phyloP scores from a whole-genome alignment of 2,888 invertebrate species.

The Iphiclides podalirius region DNA sequence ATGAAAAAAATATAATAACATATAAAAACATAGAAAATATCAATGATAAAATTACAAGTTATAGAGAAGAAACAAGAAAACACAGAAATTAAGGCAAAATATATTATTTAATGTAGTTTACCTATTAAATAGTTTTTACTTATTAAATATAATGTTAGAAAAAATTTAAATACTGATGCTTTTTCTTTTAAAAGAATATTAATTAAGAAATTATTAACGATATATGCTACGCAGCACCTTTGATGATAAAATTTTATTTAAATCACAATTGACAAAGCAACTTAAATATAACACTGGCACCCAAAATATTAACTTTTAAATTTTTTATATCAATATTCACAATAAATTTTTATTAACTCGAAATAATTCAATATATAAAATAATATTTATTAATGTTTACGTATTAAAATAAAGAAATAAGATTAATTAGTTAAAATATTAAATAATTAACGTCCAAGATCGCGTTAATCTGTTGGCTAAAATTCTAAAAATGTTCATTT shows the following conservation, averaged over 20 bases:
- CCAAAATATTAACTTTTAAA: not conserved
- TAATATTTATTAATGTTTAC: no score
- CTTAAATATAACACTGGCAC: slow-evolving; percentile 18
- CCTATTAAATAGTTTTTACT: no score
- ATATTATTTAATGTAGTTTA: no score
- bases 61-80: no score
- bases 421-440: no score
- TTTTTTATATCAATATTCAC: slow-evolving; percentile 8
- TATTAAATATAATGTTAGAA: not conserved
- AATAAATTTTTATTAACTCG: no score
- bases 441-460: no score
- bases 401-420: no score
- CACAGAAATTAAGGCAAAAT: not conserved
- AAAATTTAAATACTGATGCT: not conserved
- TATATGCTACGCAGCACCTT: slow-evolving; percentile 22
- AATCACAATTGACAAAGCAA: slow-evolving; percentile 8
- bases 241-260: slow-evolving; percentile 2
- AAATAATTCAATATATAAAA: no score
- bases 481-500: no score
- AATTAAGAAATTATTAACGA: not conserved
- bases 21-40: not conserved
- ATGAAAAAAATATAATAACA: slow-evolving; percentile 7
- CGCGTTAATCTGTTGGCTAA: no score
- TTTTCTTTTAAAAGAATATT: no score
- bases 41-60: slow-evolving; percentile 3